These are phyloP conservation scores for Pleuronectes platessa DNA, from an alignment of 2,113 vertebrate genomes.

Conservation along the genomic window DNA sequence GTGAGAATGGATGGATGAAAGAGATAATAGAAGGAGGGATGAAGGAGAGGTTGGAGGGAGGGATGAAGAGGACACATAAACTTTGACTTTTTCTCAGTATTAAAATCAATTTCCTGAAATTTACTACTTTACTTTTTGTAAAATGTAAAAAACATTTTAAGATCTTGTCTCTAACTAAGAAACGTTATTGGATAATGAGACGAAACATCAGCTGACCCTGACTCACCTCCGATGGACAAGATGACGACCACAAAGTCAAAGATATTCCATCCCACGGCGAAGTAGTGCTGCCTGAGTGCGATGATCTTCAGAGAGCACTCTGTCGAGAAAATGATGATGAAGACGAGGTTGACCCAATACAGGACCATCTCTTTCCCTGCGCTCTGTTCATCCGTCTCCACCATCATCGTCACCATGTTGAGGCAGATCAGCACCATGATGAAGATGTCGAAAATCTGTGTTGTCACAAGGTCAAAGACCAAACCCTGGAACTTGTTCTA, in stretches of 20 bases:
- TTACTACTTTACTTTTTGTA: too few relatives aligned
- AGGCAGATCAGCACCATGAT: slow-evolving; percentile 97
- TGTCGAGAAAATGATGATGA: slow-evolving; percentile 91
- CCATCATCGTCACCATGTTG: slow-evolving; percentile 99
- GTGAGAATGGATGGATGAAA: too few relatives aligned
- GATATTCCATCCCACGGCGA: slow-evolving; percentile 94
- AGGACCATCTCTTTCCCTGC: slow-evolving; percentile 84
- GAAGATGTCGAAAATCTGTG: slow-evolving; percentile 91
- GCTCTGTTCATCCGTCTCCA: slow-evolving; percentile 94
- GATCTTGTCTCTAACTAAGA: too few relatives aligned
- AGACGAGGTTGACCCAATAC: slow-evolving; percentile 89
- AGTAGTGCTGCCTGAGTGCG: slow-evolving; percentile 90
- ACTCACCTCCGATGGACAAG: slow-evolving; percentile 89
- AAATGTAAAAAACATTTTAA: too few relatives aligned
- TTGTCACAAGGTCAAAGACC: slow-evolving; percentile 91
- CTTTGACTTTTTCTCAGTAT: too few relatives aligned
- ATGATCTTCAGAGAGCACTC: slow-evolving; percentile 92
- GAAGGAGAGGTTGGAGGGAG: neutral
- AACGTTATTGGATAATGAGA: neutral
- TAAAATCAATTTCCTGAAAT: too few relatives aligned
- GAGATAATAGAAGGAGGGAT: neutral
- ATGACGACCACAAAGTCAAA: slow-evolving; percentile 98
- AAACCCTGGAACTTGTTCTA: slow-evolving; percentile 76
- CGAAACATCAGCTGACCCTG: neutral
- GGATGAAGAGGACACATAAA: neutral